Evolutionary conservation across 1,140 invertebrate genomes (phyloP).

Genomic region (Rhopalosiphum padi): DNA sequence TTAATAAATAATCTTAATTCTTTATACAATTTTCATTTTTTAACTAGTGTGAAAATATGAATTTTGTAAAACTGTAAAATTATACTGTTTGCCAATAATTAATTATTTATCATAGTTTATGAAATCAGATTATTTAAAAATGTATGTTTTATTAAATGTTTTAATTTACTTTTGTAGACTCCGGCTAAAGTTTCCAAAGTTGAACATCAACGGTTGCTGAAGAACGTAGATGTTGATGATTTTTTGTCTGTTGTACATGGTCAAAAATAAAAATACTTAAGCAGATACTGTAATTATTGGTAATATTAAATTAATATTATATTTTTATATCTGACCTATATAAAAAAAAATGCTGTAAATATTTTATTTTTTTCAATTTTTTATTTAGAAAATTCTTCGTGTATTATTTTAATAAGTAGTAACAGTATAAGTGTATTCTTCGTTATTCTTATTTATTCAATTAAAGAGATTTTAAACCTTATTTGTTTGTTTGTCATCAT

Average conservation of each 20-base stretch:
- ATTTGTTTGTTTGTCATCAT: neutral
- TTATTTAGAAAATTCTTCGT: neutral
- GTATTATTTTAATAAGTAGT: neutral
- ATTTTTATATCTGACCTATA: neutral
- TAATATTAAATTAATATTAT: neutral
- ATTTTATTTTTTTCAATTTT: neutral
- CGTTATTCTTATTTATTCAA: neutral
- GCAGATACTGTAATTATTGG: neutral
- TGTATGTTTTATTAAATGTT: neutral
- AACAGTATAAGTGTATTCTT: neutral
- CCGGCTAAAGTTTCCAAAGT: conserved; percentile 40
- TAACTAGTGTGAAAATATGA: neutral
- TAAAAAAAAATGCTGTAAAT: neutral
- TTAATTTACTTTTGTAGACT: neutral
- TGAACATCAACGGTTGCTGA: conserved; percentile 51
- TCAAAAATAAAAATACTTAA: neutral
- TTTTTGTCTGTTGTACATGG: conserved; percentile 55
- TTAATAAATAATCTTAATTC: neutral
- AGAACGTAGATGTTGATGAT: conserved; percentile 44
- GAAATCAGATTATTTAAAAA: neutral
- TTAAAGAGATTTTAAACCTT: neutral
- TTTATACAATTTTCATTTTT: neutral
- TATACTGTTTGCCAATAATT: neutral
- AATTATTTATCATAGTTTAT: neutral
- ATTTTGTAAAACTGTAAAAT: neutral